phyloP scores from a whole-genome alignment of 2,113 vertebrate species.

The Pseudonaja textilis region DNA sequence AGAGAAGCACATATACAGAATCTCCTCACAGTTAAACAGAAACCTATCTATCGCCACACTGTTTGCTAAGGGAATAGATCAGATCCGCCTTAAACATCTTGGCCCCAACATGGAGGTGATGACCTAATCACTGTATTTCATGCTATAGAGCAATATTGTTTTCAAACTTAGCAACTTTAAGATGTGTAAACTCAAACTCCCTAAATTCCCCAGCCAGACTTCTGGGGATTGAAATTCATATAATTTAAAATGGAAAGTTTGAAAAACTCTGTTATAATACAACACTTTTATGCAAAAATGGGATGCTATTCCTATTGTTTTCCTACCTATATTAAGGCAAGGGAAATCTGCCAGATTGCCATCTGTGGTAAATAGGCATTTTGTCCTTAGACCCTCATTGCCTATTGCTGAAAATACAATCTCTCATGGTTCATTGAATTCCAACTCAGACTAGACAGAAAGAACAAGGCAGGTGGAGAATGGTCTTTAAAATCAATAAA shows the following conservation, averaged over 20 bases:
- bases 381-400: neutral
- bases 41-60: neutral
- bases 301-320: neutral
- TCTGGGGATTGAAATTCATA: neutral
- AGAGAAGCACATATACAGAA: neutral
- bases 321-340: neutral
- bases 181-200: neutral
- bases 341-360: neutral
- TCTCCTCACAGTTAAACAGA: neutral
- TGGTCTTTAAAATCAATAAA: neutral
- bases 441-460: neutral
- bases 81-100: neutral
- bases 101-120: neutral
- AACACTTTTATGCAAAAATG: neutral
- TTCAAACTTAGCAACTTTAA: neutral
- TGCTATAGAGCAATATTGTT: neutral
- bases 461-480: neutral
- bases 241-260: neutral
- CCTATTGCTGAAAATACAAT: neutral
- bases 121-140: neutral
- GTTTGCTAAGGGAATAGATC: neutral
- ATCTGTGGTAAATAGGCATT: neutral
- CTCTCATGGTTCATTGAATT: neutral
- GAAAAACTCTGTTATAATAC: neutral
- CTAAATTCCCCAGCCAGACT: neutral